A percentile compares a stretch with the other conserved stretches of the same genome.
Evolutionary conservation across 2,113 vertebrate genomes (phyloP).

Genomic region (Fulica atra): DNA sequence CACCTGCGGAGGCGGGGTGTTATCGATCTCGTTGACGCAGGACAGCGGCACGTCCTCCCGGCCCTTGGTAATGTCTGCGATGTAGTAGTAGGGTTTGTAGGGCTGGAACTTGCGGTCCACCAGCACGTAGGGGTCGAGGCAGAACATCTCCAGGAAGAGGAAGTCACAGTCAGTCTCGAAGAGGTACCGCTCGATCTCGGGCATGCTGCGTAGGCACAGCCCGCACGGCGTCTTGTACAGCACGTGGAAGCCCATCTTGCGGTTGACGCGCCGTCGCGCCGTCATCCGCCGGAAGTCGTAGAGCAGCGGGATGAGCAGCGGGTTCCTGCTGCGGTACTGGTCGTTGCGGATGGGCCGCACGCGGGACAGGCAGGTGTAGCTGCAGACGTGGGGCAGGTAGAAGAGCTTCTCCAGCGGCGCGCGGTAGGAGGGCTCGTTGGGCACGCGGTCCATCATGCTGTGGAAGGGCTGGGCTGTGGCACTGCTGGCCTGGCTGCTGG

Average conservation of each 20-base stretch:
- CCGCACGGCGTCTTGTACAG: conserved; percentile 96
- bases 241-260: conserved; percentile 97
- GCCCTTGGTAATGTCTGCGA: conserved; percentile 90
- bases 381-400: conserved; percentile 90
- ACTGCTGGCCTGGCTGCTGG: background rate
- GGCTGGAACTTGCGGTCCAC: conserved; percentile 95
- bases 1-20: conserved; percentile 88
- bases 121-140: conserved; percentile 94
- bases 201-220: conserved; percentile 92
- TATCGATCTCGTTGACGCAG: conserved; percentile 97
- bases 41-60: conserved; percentile 93
- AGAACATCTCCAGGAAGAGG: conserved; percentile 98
- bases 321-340: conserved; percentile 89
- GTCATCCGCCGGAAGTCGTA: conserved; percentile 97
- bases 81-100: conserved; percentile 92
- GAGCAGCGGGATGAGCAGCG: conserved; percentile 90
- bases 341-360: conserved; percentile 77
- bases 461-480: background rate
- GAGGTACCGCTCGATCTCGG: conserved; percentile 93
- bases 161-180: conserved; percentile 93
- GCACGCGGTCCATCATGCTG: conserved; percentile 78
- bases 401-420: conserved; percentile 94
- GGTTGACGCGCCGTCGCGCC: conserved; percentile 89
- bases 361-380: conserved; percentile 84
- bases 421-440: conserved; percentile 85